Base-by-base conservation (phyloP, 1,140 invertebrate species). In the Pseudomyrmex gracilis region DNA sequence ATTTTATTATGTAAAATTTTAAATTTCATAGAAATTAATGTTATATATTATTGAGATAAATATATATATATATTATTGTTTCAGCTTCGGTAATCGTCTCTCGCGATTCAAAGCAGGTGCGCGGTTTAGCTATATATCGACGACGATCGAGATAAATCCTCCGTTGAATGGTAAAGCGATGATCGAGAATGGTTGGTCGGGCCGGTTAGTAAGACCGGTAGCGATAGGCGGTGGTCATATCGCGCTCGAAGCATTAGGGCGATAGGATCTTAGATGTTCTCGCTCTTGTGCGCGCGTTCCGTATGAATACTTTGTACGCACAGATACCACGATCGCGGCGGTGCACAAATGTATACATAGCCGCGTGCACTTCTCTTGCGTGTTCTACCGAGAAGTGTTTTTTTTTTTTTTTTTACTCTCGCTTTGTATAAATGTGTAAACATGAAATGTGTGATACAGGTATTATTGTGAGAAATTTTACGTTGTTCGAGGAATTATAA, bases 171-270 rank as follows among this genome's bases (percentile, higher is more conserved):
- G 85, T 84, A 85, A 90, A 90, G 89, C 88, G 89, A 91, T 92
- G 82, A 88, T 88, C 87, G 90, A 84, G 85, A 90, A 90, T 88
- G 86, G 82, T 76, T 76, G 82, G 80, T 84, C 61, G 82, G 78
- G 61, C 43, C 53, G 83, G 66, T 74, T 74, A 85, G 92, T 90
- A 93, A 93, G 91, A 93, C 93, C 89, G 86, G 93, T 93, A 93
- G 93, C 93, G 89, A 90, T 90, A 90, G 90, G 89, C 90, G 82
- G 87, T 87, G 89, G 90, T 93, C 91, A 92, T 93, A 93, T 93
- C 91, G 87, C 91, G 90, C 91, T 90, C 76, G 58, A 83, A 91
- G 90, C 92, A 92, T 86, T 84, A 34, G 68, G 78, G 70, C 85
- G 88, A 90, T 90, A 90, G 85, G 83, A 90, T 90, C 89, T 90